Conservation (phyloP, 2,888 invertebrate species). For the Aphrophora alni region DNA sequence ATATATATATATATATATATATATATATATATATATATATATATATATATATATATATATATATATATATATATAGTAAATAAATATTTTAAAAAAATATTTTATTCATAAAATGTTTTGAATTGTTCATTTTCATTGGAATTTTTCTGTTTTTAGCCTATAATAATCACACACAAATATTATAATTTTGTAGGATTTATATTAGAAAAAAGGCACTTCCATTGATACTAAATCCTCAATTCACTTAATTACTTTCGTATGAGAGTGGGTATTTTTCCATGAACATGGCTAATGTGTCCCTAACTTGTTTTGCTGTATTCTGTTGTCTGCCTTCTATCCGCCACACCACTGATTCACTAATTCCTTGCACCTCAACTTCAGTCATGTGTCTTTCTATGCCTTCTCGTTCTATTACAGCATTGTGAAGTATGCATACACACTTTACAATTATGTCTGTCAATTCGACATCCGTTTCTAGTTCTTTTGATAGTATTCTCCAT, state of each 20-base stretch:
- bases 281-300: conserved; percentile 12
- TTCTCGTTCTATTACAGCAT: conserved; percentile 25
- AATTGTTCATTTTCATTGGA: too few relatives aligned
- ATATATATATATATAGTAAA: too few relatives aligned
- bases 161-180: too few relatives aligned
- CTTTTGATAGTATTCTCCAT: conserved; percentile 30
- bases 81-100: too few relatives aligned
- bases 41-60: too few relatives aligned
- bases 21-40: too few relatives aligned
- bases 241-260: conserved; percentile 1
- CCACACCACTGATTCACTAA: conserved; percentile 7
- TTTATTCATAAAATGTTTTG: too few relatives aligned
- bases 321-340: conserved; percentile 4
- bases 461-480: conserved; percentile 11
- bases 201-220: too few relatives aligned
- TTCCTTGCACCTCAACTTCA: conserved; percentile 27
- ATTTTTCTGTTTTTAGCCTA: too few relatives aligned
- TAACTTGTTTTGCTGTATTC: background rate
- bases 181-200: too few relatives aligned
- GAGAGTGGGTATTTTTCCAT: conserved; percentile 14
- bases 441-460: conserved; percentile 23
- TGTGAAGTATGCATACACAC: conserved; percentile 20
- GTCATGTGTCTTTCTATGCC: conserved; percentile 29
- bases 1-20: too few relatives aligned
- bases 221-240: too few relatives aligned